These are phyloP conservation scores for Aegotheles bennettii DNA, from an alignment of 2,113 vertebrate species.

Conservation along the genomic window DNA sequence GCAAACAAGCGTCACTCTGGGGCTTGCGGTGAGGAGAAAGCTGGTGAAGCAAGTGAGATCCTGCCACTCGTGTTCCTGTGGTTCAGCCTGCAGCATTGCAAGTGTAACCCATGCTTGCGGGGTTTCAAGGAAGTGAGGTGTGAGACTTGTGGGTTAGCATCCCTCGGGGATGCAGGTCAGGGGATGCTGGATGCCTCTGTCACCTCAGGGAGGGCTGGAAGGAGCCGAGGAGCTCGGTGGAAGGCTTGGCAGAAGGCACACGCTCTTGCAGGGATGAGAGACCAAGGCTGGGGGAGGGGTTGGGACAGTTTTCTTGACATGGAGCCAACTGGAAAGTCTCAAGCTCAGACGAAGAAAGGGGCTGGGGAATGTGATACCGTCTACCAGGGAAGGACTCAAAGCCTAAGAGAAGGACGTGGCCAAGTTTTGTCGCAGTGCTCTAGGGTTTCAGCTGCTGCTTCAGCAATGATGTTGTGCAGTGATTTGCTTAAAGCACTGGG, in stretches of 20 bases:
- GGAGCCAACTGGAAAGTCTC: neutral
- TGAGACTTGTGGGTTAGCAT: neutral
- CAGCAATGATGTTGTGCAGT: neutral
- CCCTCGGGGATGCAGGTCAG: neutral
- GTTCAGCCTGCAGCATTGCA: neutral
- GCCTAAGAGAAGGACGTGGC: neutral
- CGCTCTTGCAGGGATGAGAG: neutral
- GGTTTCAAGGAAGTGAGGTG: neutral
- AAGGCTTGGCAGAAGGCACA: neutral
- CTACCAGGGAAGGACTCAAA: neutral
- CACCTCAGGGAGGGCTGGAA: neutral
- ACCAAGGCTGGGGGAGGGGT: neutral
- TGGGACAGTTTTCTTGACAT: neutral
- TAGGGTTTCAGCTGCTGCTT: conserved; percentile 36
- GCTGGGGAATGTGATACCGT: neutral
- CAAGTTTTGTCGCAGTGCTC: neutral
- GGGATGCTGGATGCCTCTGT: neutral
- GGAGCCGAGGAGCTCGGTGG: neutral
- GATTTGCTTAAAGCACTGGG: neutral
- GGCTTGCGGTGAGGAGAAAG: neutral
- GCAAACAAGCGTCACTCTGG: neutral
- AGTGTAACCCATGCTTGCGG: fast-evolving
- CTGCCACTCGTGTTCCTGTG: neutral
- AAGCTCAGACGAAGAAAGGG: neutral
- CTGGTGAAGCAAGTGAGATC: neutral